phyloP scores from a whole-genome alignment of 30 jellyfish, hydroid and myxozoan genomes.

The Rhopilema esculentum region DNA sequence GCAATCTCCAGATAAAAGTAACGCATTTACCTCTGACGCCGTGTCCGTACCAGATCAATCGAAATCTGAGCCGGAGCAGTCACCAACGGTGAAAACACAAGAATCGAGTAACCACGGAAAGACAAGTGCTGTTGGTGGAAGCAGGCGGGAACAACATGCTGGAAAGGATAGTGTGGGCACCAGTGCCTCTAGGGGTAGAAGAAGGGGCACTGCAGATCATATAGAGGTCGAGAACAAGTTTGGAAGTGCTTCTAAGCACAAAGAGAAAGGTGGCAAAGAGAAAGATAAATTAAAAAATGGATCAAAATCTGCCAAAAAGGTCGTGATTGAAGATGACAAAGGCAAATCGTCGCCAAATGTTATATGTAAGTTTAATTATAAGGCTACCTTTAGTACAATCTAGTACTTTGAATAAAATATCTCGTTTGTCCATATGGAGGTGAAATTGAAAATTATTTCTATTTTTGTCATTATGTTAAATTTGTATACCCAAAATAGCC shows the following conservation, averaged over 20 bases:
- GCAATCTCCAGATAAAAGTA: slow-evolving; percentile 56
- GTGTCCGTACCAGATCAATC: slow-evolving; percentile 31
- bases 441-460: too few species aligned
- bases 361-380: not conserved
- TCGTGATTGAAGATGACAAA: slow-evolving; percentile 40
- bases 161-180: slow-evolving; percentile 32
- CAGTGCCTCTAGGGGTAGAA: slow-evolving; percentile 31
- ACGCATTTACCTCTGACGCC: slow-evolving; percentile 3
- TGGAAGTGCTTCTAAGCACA: slow-evolving; percentile 23
- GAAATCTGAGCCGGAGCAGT: slow-evolving; percentile 31
- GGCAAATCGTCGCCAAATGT: slow-evolving; percentile 26
- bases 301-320: slow-evolving; percentile 50
- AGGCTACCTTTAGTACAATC: too few species aligned
- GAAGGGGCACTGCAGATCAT: slow-evolving; percentile 57
- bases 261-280: slow-evolving; percentile 42
- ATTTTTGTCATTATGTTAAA: too few species aligned
- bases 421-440: too few species aligned
- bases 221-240: slow-evolving; percentile 12
- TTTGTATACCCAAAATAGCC: too few species aligned
- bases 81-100: slow-evolving; percentile 34
- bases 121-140: slow-evolving; percentile 50
- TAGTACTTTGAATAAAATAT: too few species aligned
- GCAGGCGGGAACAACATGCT: slow-evolving; percentile 32
- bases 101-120: slow-evolving; percentile 17
- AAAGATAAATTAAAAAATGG: slow-evolving; percentile 52